Base-by-base conservation (phyloP, 1,140 invertebrate species). In the Bombus waltoni region DNA sequence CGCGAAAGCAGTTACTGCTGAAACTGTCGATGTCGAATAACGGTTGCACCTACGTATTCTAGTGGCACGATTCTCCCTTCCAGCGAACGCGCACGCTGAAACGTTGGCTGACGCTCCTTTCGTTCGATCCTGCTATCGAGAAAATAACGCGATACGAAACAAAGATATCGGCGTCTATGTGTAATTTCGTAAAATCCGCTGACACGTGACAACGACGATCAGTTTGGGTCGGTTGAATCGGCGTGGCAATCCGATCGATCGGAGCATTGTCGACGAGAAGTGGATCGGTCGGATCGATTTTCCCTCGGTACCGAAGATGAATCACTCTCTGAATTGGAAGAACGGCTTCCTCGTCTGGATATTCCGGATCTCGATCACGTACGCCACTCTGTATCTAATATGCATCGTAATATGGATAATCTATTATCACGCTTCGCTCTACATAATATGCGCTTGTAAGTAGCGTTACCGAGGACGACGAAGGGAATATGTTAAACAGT, bases 401-500 rank as follows among this genome's bases (percentile, higher is more conserved):
- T 88, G 85, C 57, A 83, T 72, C 38, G 83, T 89, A 32, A 93
- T 94, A 86, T 92, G 88, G 62, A 93, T 94, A 76, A 94, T 94
- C 82, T 94, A 94, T 88, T 94, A 94, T 75, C 89, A 94, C 73
- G 79, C 88, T 11, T 92, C 91, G 40, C 74, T 94, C 0, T 80
- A 93, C 25, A 85, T 94, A 76, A 92, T 94, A 44, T 94, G 93
- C 78, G 91, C 92, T 25, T 87, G 88, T 57, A 65, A 89, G 81
- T 93, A 81, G 92, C 15, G n/a, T 18, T 9, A 32, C 40, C 32
- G 35, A 2, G 59, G 59, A n/a, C 3, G 25, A 32, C 22, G 15
- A n/a, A 65, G 74, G 5, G 65, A 65, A 68, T 59, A 72, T 80
- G 80, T 77, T 86, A 65, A 86, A 76, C 62, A 10, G 9, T 18